phyloP scores from a whole-genome alignment of 2,797 vertebrate genomes.

The Ptychadena robeensis region DNA sequence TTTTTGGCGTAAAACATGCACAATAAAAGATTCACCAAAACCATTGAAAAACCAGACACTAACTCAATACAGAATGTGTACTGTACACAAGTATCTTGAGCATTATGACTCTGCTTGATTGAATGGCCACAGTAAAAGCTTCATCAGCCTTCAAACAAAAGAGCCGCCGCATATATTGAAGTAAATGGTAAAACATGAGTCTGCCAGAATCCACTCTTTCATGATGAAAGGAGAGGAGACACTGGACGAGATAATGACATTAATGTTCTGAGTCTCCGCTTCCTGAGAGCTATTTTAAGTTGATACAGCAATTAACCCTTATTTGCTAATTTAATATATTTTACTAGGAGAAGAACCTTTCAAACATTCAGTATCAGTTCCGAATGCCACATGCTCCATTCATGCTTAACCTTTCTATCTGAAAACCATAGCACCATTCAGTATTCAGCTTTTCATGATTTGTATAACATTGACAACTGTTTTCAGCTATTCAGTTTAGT shows the following conservation, averaged over 20 bases:
- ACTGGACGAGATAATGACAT: slow-evolving; percentile 37
- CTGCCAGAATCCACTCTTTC: slow-evolving; percentile 12
- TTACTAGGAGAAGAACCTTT: background rate
- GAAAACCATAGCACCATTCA: too few relatives aligned
- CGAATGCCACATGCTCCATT: background rate
- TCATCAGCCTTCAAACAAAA: slow-evolving; percentile 31
- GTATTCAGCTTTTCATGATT: too few relatives aligned
- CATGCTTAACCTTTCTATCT: background rate
- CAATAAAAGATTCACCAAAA: background rate
- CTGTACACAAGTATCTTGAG: background rate
- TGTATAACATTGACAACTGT: too few relatives aligned
- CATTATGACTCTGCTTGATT: background rate
- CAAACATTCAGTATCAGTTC: background rate
- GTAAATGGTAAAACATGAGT: slow-evolving; percentile 13
- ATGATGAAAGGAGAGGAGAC: slow-evolving; percentile 26
- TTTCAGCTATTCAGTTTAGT: too few relatives aligned
- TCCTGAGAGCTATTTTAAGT: slow-evolving; percentile 24
- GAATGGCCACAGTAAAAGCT: slow-evolving; percentile 8
- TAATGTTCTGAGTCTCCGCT: slow-evolving; percentile 28
- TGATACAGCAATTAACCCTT: slow-evolving; percentile 35
- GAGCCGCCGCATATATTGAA: slow-evolving; percentile 5
- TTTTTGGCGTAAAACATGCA: background rate
- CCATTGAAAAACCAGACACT: background rate
- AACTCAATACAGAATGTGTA: background rate
- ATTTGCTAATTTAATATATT: slow-evolving; percentile 30